phyloP scores from a whole-genome alignment of 2,888 invertebrate species.

The Acronicta psi region DNA sequence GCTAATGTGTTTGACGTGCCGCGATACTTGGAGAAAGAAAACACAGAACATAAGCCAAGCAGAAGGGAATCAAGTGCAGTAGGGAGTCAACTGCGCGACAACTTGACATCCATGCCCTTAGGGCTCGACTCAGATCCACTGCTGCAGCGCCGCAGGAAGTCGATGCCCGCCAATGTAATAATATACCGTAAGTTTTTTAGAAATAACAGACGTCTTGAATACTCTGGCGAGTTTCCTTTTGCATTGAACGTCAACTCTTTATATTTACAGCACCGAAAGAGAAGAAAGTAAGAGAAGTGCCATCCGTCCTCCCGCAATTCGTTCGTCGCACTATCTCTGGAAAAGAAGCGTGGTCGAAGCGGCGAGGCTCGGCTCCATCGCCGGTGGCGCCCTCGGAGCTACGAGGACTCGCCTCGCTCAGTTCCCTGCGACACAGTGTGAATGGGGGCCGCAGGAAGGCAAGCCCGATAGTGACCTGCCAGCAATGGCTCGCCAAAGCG shows the following conservation, averaged over 20 bases:
- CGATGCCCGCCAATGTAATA: conserved; percentile 74
- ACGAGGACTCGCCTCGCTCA: conserved; percentile 61
- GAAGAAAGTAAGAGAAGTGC: conserved; percentile 69
- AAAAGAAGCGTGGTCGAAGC: conserved; percentile 68
- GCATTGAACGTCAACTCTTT: background rate
- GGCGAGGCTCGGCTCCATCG: conserved; percentile 79
- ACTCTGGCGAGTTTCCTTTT: too few species aligned
- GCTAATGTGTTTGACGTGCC: conserved; percentile 7
- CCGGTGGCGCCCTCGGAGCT: conserved; percentile 70
- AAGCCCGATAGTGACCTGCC: conserved; percentile 65
- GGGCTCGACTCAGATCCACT: conserved; percentile 62
- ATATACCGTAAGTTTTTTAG: conserved; percentile 61
- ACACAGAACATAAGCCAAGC: conserved; percentile 14
- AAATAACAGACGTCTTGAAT: too few species aligned
- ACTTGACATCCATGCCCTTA: conserved; percentile 68
- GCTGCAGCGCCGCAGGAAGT: conserved; percentile 70
- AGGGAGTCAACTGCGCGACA: conserved; percentile 75
- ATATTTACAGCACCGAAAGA: conserved; percentile 67
- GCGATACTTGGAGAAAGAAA: conserved; percentile 25
- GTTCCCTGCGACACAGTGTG: conserved; percentile 64
- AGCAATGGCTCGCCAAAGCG: conserved; percentile 73
- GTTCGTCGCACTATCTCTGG: conserved; percentile 69
- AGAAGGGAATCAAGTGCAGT: conserved; percentile 36
- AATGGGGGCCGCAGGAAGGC: conserved; percentile 71
- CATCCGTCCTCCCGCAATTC: conserved; percentile 66